A percentile compares a stretch with the other conserved stretches of the same genome.
Evolutionary conservation across 2,113 vertebrate species (phyloP).

Genomic region (Nyctereutes procyonoides): DNA sequence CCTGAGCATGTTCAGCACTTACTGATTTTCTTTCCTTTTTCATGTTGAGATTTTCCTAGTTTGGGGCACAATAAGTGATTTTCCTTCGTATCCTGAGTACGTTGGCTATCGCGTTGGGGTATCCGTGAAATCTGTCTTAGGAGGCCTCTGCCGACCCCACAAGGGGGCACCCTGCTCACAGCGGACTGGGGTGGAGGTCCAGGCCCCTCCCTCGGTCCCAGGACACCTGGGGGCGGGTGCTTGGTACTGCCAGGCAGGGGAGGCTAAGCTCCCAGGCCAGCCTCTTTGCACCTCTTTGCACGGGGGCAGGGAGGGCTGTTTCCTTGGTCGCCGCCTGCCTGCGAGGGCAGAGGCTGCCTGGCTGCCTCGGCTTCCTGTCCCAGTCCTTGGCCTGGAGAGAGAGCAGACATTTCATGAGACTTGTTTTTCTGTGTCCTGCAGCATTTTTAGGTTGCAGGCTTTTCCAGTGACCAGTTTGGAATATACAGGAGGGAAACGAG

Average conservation of each 20-base stretch:
- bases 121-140: neutral
- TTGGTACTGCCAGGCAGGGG: neutral
- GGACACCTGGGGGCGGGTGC: neutral
- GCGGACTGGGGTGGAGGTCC: neutral
- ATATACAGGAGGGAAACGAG: neutral
- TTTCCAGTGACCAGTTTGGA: neutral
- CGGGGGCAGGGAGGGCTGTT: neutral
- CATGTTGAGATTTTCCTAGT: neutral
- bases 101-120: neutral
- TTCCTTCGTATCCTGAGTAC: neutral
- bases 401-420: neutral
- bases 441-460: neutral
- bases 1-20: neutral
- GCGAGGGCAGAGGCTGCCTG: neutral
- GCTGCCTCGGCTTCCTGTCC: neutral
- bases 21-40: neutral
- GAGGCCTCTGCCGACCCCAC: neutral
- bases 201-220: neutral
- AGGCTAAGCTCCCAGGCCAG: neutral
- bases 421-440: neutral
- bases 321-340: neutral
- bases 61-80: neutral
- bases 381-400: neutral
- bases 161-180: neutral
- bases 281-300: too few species aligned